Evolutionary conservation across 2,113 vertebrate genomes (phyloP), one percentile per base, ranked within the genome.

Genomic region (Chlorodrepanis virens): DNA sequence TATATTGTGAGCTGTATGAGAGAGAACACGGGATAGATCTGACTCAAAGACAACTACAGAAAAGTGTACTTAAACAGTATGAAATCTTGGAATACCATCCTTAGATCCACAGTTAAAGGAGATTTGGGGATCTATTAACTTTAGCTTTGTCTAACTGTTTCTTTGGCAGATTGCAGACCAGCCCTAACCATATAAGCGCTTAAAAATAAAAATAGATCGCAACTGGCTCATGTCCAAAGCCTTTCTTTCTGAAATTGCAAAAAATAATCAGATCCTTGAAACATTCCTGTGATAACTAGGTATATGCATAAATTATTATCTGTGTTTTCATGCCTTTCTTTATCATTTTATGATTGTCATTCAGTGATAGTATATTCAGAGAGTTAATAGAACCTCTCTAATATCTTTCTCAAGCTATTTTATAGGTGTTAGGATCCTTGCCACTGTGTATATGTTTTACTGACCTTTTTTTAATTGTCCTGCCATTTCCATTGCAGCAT

Each of bases 81-180:
- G n/a, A 96, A 87, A 89, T 96, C 89, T 84, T 97, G 74, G 86
- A 74, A 93, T 95, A 90, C 74, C 82, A 68, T 85, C 65, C 68
- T 86, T 70, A 74, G 70, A 96, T 92, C 44, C 52, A 39, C 84
- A 68, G 23, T 95, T 88, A 95, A 95, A 92, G 54, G 77, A n/a
- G 47, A 91, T 83, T 78, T 84, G 59, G 95, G 71, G 35, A 29
- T 88, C 78, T 96, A 5, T 94, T 96, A 91, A 82, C 77, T 96
- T 96, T 33, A 86, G 61, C 71, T 96, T 97, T 93, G 69, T 96
- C 74, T 83, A 93, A 29, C 83, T 97, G 95, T 89, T 89, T 76
- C 67, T 94, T 89, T 95, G 84, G 56, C 87, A 83, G 37, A 91
- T 93, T 87, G 50, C 82, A 96, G 96, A 70, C 33, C 79, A 87